These are phyloP conservation scores for Epinotia ramella DNA, from an alignment of 2,888 invertebrate genomes.

Conservation along the genomic window DNA sequence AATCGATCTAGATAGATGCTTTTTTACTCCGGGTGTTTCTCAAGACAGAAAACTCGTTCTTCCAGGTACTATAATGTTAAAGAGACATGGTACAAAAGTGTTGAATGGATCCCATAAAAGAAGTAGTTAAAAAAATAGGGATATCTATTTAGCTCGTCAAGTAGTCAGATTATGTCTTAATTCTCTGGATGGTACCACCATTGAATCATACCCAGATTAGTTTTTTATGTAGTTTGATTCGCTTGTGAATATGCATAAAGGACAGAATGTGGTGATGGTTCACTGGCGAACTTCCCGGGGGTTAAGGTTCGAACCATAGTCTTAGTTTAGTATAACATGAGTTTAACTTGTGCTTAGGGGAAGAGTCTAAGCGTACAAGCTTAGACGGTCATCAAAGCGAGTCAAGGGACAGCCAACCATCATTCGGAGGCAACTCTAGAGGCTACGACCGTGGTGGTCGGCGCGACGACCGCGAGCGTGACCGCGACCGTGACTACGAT, in stretches of 20 bases:
- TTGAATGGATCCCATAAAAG: background rate
- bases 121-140: slow-evolving; percentile 4
- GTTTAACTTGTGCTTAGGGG: slow-evolving; percentile 64
- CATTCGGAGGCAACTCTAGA: slow-evolving; percentile 80
- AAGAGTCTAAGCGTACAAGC: slow-evolving; percentile 82
- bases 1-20: no score
- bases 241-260: background rate
- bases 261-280: background rate
- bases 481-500: slow-evolving; percentile 86
- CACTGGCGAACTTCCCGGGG: background rate
- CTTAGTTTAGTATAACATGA: slow-evolving; percentile 49
- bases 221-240: background rate
- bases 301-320: slow-evolving; percentile 46
- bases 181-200: slow-evolving; percentile 9
- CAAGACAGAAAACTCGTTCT: no score
- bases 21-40: no score
- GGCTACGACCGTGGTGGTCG: slow-evolving; percentile 82
- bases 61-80: background rate
- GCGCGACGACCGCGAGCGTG: slow-evolving; percentile 83
- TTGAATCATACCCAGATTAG: slow-evolving; percentile 8
- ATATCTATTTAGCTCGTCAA: background rate
- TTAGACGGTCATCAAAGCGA: slow-evolving; percentile 79
- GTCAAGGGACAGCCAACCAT: slow-evolving; percentile 75
- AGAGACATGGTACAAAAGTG: background rate
- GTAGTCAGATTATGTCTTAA: slow-evolving; percentile 13